Evolutionary conservation across 2,888 invertebrate genomes (phyloP), one percentile per base, ranked within the genome.

Genomic region (Plemyria rubiginata): DNA sequence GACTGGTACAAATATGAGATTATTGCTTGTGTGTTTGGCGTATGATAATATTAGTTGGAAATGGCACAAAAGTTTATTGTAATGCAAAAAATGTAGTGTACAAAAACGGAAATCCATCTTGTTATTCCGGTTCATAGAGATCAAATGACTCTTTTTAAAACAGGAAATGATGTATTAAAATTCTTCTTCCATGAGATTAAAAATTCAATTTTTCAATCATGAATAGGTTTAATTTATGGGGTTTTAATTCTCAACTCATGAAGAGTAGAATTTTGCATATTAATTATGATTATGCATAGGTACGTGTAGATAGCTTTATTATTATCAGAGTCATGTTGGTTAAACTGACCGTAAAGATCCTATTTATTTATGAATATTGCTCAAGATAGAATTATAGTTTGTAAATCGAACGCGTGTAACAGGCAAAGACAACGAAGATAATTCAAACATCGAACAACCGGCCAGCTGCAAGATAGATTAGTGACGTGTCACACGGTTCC

Each of bases 401-500:
- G 56, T 57, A 62, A 63, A 66, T 66, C 56, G 63, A 66, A 68
- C 52, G 43, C 15, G 29, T 49, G 36, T 15, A 15, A 22, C 50
- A 53, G 38, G 40, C 48, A 59, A 32, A 54, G 56, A 62, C 61
- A 62, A 58, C 54, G 46, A 62, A 38, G 62, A 65, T 55, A 66
- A 65, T 70, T 65, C 62, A 68, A 67, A 71, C 64, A 66, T 67
- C 61, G 68, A 70, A 68, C 54, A 69, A 65, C 29, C 64, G 65
- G 66, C 70, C 81, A 79, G 79, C 81, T 80, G 81, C 74, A 65
- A 70, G 76, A 86, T 88, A 90, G 87, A 86, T 88, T 87, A 86
- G 81, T 88, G 88, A 87, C 86, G 86, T 87, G 89, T 85, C 88
- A 84, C 88, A 84, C 87, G 86, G 85, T 92, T 91, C 92, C 92